Base-by-base conservation (phyloP, 2,888 invertebrate genomes). In the Hyppa rectilinea region DNA sequence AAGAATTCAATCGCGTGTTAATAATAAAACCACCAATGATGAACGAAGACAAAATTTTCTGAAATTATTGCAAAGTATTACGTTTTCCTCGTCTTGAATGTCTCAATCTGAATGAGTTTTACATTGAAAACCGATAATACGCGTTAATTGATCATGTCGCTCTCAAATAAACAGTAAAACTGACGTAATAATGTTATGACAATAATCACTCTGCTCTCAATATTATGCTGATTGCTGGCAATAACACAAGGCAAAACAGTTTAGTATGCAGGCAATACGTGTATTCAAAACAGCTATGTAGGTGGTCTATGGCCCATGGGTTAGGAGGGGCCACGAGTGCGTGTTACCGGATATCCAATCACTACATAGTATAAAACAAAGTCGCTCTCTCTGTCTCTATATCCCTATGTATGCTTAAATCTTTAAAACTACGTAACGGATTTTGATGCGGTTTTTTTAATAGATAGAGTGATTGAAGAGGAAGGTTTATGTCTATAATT, bases 301-400 rank as follows among this genome's bases (percentile, higher is more conserved):
- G 20, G 1, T 58, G 17, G 4, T 9, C 49, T 20, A 43, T 26
- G 20, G 7, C 12, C 12, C 47, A 40, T 70, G 53, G 23, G 6
- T 31, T 38, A 69, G 47, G 34, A 70, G 58, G 47, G 38, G 40
- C 10, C 9, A 34, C 71, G 12, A n/a, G n/a, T 17, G 29, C 4
- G 12, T 4, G 10, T 40, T 49, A n/a, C 49, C 49, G 69, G 69
- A 71, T 60, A 59, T 40, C 12, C 29, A 34, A 49, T n/a, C n/a
- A n/a, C n/a, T n/a, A n/a, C n/a, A n/a, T n/a, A n/a, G n/a, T n/a
- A n/a, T n/a, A n/a, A n/a, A n/a, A n/a, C n/a, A n/a, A n/a, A n/a
- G n/a, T n/a, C n/a, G n/a, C n/a, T n/a, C n/a, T n/a, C n/a, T n/a
- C n/a, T n/a, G n/a, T n/a, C n/a, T n/a, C n/a, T n/a, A n/a, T n/a